A percentile compares a stretch with the other conserved stretches of the same genome.
Evolutionary conservation across 2,888 invertebrate genomes (phyloP).

Genomic region (Harpalus rufipes): DNA sequence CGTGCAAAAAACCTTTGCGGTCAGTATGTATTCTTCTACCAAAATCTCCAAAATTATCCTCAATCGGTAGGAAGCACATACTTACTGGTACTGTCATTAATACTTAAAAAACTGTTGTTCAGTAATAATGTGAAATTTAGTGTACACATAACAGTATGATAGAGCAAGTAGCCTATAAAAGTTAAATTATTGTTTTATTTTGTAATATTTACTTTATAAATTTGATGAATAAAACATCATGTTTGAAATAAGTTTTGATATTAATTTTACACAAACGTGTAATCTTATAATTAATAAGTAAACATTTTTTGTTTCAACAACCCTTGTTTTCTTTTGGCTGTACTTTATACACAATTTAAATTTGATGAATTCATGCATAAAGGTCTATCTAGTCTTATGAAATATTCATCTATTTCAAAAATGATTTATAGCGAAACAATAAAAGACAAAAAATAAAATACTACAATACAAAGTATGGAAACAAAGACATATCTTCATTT

Average conservation of each 20-base stretch:
- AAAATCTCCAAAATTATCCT: no score
- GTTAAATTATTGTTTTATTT: background rate
- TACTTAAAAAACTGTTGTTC: no score
- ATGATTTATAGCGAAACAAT: conserved; percentile 39
- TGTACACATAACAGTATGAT: no score
- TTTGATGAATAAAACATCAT: background rate
- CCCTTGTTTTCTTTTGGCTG: background rate
- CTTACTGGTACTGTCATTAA: no score
- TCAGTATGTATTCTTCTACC: no score
- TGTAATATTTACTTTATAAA: background rate
- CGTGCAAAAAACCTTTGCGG: no score
- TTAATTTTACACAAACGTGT: background rate
- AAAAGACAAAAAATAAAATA: conserved; percentile 28
- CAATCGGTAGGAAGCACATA: no score
- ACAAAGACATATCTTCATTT: conserved; percentile 37
- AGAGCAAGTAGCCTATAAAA: no score
- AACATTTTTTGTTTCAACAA: background rate
- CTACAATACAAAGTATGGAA: conserved; percentile 33
- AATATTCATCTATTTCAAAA: conserved; percentile 46
- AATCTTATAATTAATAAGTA: background rate
- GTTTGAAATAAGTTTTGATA: background rate
- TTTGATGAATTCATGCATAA: conserved; percentile 9
- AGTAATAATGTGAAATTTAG: no score
- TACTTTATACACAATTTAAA: conserved; percentile 4
- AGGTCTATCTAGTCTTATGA: conserved; percentile 45